A percentile compares a stretch with the other conserved stretches of the same genome.
Conservation (phyloP, 2,888 invertebrate species). For the Drosophila melanocephala region DNA sequence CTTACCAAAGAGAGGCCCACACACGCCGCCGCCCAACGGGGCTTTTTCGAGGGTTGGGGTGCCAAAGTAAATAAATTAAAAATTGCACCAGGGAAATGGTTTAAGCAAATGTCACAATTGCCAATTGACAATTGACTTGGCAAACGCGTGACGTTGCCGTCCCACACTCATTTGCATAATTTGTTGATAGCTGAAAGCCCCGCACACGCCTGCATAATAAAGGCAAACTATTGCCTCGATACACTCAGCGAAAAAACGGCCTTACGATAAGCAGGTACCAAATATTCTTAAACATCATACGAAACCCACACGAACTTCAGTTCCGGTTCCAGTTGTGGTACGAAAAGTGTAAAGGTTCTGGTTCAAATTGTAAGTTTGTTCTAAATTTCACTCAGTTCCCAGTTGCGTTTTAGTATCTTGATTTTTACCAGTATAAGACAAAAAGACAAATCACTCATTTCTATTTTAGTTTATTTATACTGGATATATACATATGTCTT, state of each 20-base stretch:
- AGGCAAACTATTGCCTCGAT: slow-evolving; percentile 43
- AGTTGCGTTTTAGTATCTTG: background rate
- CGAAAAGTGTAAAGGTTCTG: background rate
- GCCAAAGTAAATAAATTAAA: slow-evolving; percentile 49
- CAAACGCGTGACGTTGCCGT: slow-evolving; percentile 49
- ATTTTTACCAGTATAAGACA: background rate
- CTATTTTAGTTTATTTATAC: background rate
- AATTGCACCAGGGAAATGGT: slow-evolving; percentile 59
- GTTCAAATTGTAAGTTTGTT: background rate
- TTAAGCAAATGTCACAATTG: slow-evolving; percentile 70
- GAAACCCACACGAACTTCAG: background rate
- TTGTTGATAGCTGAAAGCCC: slow-evolving; percentile 57
- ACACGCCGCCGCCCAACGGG: slow-evolving; percentile 31
- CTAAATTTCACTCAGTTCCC: background rate
- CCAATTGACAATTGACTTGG: slow-evolving; percentile 57
- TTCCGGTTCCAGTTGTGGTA: background rate
- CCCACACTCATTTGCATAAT: slow-evolving; percentile 78
- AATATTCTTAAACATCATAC: no score
- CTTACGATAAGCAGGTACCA: background rate
- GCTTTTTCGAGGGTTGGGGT: background rate
- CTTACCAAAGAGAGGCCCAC: slow-evolving; percentile 38
- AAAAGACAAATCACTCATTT: background rate
- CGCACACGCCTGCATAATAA: slow-evolving; percentile 57
- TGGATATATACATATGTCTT: background rate
- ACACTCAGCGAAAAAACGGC: background rate